phyloP scores from a whole-genome alignment of 2,888 invertebrate genomes.

The Piscicola geometra region DNA sequence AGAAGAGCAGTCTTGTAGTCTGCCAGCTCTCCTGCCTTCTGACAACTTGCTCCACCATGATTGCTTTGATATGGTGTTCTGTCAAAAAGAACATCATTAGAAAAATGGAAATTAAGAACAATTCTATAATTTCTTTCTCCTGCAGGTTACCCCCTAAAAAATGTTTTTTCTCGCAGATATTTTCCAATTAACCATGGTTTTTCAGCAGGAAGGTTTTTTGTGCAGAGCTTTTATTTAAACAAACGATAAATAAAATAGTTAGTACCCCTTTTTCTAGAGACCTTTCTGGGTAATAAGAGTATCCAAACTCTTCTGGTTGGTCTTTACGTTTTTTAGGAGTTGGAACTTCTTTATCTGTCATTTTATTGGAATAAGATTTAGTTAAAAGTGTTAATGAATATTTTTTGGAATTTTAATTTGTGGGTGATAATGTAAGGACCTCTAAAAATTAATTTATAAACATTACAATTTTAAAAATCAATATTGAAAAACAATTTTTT shows the following conservation, averaged over 20 bases:
- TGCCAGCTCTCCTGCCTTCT: conserved; percentile 38
- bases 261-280: not conserved
- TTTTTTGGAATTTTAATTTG: not conserved
- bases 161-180: no score
- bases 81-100: no score
- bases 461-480: not conserved
- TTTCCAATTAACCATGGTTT: no score
- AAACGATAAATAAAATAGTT: no score
- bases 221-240: no score
- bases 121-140: no score
- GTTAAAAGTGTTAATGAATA: no score
- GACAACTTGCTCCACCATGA: conserved; percentile 28
- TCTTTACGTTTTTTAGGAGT: not conserved
- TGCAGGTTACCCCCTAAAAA: no score
- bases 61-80: not conserved
- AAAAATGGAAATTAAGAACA: no score
- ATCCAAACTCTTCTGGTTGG: conserved; percentile 43
- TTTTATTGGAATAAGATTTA: not conserved
- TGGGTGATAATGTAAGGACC: not conserved
- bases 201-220: no score
- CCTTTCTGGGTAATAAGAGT: conserved; percentile 43
- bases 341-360: not conserved
- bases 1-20: conserved; percentile 68
- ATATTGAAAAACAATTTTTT: not conserved
- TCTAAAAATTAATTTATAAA: not conserved